Conservation (phyloP, 2,113 vertebrate genomes). For the Mesocricetus auratus region DNA sequence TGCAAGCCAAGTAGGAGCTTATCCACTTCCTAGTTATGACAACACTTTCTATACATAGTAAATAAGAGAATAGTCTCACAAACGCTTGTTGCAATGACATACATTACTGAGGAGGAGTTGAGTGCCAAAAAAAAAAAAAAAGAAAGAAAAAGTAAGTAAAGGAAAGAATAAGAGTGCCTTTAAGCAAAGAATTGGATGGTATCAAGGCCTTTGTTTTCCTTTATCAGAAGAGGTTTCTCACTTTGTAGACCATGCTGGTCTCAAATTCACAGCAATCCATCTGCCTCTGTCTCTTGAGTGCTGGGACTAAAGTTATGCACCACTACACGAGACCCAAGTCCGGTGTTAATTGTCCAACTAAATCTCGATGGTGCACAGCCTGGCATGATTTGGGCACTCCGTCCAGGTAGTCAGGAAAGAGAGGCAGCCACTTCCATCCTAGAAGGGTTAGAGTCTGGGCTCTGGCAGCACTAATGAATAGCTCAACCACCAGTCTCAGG, state of each 20-base stretch:
- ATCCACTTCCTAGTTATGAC: not conserved
- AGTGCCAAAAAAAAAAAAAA: too few relatives aligned
- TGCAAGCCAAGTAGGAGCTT: not conserved
- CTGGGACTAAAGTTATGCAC: not conserved
- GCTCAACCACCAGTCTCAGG: not conserved
- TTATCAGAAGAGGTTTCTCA: too few relatives aligned
- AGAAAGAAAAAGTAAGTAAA: not conserved
- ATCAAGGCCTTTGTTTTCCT: not conserved
- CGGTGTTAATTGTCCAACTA: not conserved
- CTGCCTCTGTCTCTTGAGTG: not conserved
- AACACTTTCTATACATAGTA: not conserved
- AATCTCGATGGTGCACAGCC: not conserved
- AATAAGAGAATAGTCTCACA: not conserved
- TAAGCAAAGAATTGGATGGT: not conserved
- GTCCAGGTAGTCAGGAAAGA: fast-evolving
- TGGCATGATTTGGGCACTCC: too few relatives aligned
- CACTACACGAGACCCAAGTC: not conserved
- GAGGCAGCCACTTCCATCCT: not conserved
- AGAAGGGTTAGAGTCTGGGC: not conserved
- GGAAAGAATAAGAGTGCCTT: not conserved
- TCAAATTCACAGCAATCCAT: not conserved
- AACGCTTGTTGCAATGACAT: not conserved
- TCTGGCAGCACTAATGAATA: not conserved
- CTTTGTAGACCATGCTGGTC: not conserved
- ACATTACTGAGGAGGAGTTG: not conserved